Evolutionary conservation across 2,797 vertebrate species (phyloP), one percentile per base, ranked within the genome.

Genomic region (Limnodromus scolopaceus): DNA sequence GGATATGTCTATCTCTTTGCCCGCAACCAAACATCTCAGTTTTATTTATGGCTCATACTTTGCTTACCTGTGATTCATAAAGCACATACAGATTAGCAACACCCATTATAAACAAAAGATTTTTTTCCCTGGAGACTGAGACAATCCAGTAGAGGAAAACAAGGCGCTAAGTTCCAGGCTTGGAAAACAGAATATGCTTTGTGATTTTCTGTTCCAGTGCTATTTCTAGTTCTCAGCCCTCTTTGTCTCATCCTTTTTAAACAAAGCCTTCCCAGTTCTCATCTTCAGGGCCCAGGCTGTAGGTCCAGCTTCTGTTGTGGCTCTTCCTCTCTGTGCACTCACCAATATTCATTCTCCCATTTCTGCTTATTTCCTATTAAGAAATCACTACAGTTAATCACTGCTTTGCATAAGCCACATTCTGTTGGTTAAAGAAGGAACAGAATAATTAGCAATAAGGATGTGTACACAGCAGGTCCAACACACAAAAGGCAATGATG

Each of bases 301-400:
- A 83, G 13, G 28, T 84, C 45, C 77, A 84, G 49, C 34, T 39
- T 93, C 36, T 85, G 15, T 74, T 41, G 51, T 51, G 7, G 24
- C 86, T 83, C 14, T 79, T 83, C n/a, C 13, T 89, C 18, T 81
- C 14, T 75, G 13, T 75, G 25, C 13, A 51, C 7, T 16, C 15
- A 68, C 68, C 77, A 74, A 20, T n/a, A 53, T 32, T 64, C 14
- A 34, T 45, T 80, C 27, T 36, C 18, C 55, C 8, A 5, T 58
- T 89, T 45, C 38, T 46, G 15, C 18, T 76, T 95, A 61, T 91
- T 76, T 85, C 18, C 79, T 63, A 38, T 61, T 66, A 61, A 79
- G 32, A 94, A 90, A 87, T 89, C 87, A 88, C 34, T 76, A 81
- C 19, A 61, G 16, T 74, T 91, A 79, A 74, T 87, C 46, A 76